These are phyloP conservation scores for Caracal caracal DNA, from an alignment of 2,113 vertebrate genomes.

Conservation along the genomic window DNA sequence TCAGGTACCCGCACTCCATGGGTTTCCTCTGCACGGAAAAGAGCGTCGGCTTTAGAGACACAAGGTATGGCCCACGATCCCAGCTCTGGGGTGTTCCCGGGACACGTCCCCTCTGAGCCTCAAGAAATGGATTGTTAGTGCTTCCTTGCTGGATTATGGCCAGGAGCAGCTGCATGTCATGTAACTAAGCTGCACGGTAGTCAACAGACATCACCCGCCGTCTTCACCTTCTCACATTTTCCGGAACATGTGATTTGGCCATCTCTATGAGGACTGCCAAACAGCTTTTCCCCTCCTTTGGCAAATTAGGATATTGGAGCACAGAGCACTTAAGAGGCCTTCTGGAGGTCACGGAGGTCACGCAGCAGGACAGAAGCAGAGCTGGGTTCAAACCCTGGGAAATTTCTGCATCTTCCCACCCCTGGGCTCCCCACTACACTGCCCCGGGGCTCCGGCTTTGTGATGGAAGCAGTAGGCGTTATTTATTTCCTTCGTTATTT, in stretches of 20 bases:
- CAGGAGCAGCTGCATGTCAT: not conserved
- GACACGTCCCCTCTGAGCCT: not conserved
- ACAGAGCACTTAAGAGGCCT: not conserved
- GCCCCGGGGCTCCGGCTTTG: not conserved
- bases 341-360: not conserved
- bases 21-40: not conserved
- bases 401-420: not conserved
- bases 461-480: not conserved
- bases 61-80: fast-evolving
- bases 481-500: constrained; percentile 48
- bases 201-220: not conserved
- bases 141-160: not conserved
- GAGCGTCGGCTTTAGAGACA: not conserved
- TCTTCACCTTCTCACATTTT: not conserved
- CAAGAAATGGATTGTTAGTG: fast-evolving
- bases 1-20: not conserved
- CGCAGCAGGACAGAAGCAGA: not conserved
- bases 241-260: not conserved
- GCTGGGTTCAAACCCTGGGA: not conserved
- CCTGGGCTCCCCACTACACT: fast-evolving
- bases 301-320: not conserved
- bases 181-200: fast-evolving
- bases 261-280: not conserved
- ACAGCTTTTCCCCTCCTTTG: not conserved
- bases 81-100: not conserved